Evolutionary conservation across 2,888 invertebrate species (phyloP).

Genomic region (Dryadula phaetusa): DNA sequence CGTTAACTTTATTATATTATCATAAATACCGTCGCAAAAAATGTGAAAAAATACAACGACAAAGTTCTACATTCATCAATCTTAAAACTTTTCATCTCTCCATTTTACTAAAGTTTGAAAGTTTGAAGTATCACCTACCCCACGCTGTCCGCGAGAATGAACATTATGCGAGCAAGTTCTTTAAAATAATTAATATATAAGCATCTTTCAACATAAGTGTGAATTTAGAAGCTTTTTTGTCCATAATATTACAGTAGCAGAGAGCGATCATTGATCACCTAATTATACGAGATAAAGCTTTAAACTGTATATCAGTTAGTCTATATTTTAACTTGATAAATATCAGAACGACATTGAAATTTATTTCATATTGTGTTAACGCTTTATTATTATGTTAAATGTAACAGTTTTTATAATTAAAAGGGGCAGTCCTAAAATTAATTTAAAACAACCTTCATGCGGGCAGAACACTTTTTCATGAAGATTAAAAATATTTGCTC

Average conservation of each 20-base stretch:
- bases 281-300: no score
- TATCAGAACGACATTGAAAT: no score
- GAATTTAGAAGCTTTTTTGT: background rate
- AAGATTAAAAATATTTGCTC: background rate
- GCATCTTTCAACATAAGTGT: background rate
- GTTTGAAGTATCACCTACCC: constrained; percentile 49
- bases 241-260: no score
- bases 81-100: constrained; percentile 71
- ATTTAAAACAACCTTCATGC: background rate
- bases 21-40: background rate
- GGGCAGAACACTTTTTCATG: background rate
- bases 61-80: constrained; percentile 65
- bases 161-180: constrained; percentile 11
- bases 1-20: background rate
- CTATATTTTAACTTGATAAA: no score
- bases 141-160: constrained; percentile 2
- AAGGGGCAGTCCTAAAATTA: background rate
- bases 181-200: background rate
- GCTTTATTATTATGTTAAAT: background rate
- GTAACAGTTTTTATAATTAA: background rate
- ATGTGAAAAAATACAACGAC: constrained; percentile 14
- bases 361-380: no score
- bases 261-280: no score
- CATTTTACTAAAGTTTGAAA: constrained; percentile 58
- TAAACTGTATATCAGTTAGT: no score